Conservation (phyloP, 1,140 invertebrate genomes). For the Nephila pilipes region DNA sequence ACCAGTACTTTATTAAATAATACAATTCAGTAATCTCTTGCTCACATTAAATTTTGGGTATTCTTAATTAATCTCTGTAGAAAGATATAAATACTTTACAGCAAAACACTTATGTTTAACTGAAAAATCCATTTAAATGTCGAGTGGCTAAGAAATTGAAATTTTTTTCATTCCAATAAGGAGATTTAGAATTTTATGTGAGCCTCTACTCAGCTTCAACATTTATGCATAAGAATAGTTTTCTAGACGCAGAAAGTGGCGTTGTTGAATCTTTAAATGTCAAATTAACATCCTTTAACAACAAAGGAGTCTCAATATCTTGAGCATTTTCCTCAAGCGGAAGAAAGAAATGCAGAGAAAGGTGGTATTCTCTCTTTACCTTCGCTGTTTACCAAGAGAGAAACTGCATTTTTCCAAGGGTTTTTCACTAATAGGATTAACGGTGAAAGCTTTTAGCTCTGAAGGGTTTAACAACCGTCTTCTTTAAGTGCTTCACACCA, state of each 20-base stretch:
- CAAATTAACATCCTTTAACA: background rate
- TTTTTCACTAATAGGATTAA: slow-evolving; percentile 64
- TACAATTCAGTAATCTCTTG: no score
- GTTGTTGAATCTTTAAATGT: slow-evolving; percentile 8
- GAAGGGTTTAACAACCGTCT: slow-evolving; percentile 44
- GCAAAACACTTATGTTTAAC: no score
- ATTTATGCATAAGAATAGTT: background rate
- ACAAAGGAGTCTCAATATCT: background rate
- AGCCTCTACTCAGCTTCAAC: no score
- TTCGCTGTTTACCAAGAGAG: background rate
- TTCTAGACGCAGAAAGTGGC: background rate
- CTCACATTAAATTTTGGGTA: no score
- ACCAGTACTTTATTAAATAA: no score
- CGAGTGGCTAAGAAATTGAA: no score
- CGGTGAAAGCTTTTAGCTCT: slow-evolving; percentile 62
- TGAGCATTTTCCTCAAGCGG: background rate
- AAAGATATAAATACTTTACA: no score
- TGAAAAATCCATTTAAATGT: no score
- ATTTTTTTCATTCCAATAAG: no score
- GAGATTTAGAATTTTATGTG: no score
- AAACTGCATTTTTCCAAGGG: background rate
- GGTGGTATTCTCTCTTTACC: background rate
- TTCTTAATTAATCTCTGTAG: no score
- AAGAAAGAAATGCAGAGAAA: background rate
- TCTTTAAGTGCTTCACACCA: slow-evolving; percentile 50